Percentiles rank a stretch among this genome's conserved stretches.
phyloP scores from a whole-genome alignment of 2,113 vertebrate species.

The Dicaeum eximium region DNA sequence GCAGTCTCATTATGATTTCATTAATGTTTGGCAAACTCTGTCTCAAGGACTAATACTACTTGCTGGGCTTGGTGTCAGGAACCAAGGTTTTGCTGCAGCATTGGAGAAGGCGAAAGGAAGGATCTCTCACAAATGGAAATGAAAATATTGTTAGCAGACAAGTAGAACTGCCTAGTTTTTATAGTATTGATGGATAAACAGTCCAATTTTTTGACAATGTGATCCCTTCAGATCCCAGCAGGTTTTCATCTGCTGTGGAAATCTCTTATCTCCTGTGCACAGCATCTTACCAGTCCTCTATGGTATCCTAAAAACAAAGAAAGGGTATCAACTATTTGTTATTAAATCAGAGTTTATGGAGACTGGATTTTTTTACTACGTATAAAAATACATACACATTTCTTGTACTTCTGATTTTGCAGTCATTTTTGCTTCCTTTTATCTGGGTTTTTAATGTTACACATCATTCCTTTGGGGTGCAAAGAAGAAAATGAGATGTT shows the following conservation, averaged over 20 bases:
- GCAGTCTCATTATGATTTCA: slow-evolving; percentile 60
- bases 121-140: not conserved
- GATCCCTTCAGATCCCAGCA: not conserved
- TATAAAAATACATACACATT: not conserved
- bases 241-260: not conserved
- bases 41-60: slow-evolving; percentile 37
- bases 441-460: not conserved
- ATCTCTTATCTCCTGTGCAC: not conserved
- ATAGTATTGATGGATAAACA: not conserved
- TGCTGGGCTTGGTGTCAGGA: slow-evolving; percentile 26
- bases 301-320: not conserved
- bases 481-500: not conserved
- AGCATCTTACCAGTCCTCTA: not conserved
- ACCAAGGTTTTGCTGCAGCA: slow-evolving; percentile 59
- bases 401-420: not conserved
- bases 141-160: not conserved
- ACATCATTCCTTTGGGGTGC: not conserved
- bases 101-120: not conserved
- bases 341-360: not conserved
- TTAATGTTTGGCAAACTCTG: slow-evolving; percentile 53
- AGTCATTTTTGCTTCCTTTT: not conserved
- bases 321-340: not conserved
- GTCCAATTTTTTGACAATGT: not conserved
- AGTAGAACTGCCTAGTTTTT: not conserved
- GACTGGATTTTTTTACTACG: not conserved